Percentiles rank a stretch among this genome's conserved stretches.
Conservation (phyloP, 2,888 invertebrate species). For the Eueremaeus valkanovi region DNA sequence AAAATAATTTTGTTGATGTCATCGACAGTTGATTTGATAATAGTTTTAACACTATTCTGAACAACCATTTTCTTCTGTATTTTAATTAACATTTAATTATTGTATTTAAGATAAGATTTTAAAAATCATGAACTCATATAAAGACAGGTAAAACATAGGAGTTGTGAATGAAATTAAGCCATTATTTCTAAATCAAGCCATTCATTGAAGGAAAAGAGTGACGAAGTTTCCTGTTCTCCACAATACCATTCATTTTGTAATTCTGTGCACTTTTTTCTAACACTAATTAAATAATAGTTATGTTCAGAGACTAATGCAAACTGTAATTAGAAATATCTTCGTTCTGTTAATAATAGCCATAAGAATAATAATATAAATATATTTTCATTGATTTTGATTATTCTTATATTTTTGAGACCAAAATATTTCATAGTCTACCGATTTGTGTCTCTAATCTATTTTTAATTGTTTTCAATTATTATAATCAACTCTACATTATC, state of each 20-base stretch:
- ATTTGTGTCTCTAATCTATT: not conserved
- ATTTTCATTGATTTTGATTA: not conserved
- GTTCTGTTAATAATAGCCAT: not conserved
- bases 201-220: not conserved
- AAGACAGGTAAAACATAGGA: not conserved
- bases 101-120: not conserved
- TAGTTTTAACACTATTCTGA: not conserved
- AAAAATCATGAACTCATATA: not conserved
- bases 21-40: not conserved
- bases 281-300: slow-evolving; percentile 1
- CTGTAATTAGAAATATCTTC: not conserved
- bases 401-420: too few relatives aligned
- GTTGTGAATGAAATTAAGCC: not conserved
- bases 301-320: not conserved
- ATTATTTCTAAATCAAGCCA: not conserved
- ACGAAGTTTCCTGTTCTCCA: not conserved
- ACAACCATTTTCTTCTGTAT: not conserved
- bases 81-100: not conserved
- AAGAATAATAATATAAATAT: too few relatives aligned
- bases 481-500: not conserved
- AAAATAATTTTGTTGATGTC: not conserved
- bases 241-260: not conserved
- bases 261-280: not conserved
- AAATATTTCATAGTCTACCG: not conserved
- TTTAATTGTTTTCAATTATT: not conserved